These are phyloP conservation scores for Biston stratarius DNA, from an alignment of 2,888 invertebrate genomes.

Conservation along the genomic window DNA sequence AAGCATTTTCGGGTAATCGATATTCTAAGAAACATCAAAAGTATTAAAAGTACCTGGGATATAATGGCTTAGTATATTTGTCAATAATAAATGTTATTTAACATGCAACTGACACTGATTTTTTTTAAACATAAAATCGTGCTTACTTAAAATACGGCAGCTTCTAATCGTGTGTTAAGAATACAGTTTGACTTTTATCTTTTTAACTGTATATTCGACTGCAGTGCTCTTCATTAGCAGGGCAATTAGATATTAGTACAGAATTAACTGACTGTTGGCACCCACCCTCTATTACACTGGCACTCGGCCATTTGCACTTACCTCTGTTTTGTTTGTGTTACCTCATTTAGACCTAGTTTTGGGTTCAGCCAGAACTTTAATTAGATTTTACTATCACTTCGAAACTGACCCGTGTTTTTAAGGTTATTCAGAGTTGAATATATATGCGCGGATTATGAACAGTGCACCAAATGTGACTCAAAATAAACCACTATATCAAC, in stretches of 20 bases:
- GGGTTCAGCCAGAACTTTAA: conserved; percentile 53
- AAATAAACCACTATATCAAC: no score
- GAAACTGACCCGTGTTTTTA: background rate
- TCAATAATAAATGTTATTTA: no score
- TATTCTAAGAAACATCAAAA: no score
- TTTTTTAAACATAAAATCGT: no score
- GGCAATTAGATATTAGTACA: conserved; percentile 71
- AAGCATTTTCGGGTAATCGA: no score
- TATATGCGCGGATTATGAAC: background rate
- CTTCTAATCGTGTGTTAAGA: background rate
- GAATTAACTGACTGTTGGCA: conserved; percentile 76
- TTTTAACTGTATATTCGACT: conserved; percentile 33
- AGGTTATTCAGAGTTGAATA: background rate
- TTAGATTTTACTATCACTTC: conserved; percentile 37
- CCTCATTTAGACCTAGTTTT: conserved; percentile 67
- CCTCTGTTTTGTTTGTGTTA: conserved; percentile 66
- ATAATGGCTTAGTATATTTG: no score
- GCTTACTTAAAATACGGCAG: no score
- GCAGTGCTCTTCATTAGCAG: conserved; percentile 56
- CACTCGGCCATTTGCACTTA: conserved; percentile 69
- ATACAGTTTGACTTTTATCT: background rate
- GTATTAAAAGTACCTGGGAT: no score
- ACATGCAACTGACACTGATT: no score
- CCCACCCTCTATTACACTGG: conserved; percentile 65
- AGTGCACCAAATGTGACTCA: background rate